Evolutionary conservation across 1,140 invertebrate species (phyloP).

Genomic region (Stegodyphus mimosarum): DNA sequence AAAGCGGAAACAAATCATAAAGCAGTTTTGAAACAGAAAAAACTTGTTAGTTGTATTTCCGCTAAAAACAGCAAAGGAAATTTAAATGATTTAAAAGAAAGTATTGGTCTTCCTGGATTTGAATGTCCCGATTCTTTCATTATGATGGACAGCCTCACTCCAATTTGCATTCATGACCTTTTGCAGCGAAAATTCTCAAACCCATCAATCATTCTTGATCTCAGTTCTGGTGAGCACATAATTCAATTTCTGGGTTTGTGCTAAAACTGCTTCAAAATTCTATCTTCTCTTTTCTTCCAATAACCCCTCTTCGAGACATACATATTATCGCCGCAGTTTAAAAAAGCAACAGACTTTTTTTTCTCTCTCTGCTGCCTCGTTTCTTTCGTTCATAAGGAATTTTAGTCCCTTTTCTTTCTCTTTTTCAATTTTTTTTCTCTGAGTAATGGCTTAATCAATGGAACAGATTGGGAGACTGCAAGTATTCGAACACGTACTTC

Average conservation of each 20-base stretch:
- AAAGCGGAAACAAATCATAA: too few species aligned
- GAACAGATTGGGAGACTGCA: slow-evolving; percentile 36
- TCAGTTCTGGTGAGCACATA: slow-evolving; percentile 20
- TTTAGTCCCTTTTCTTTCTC: not conserved
- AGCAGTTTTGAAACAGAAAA: too few species aligned
- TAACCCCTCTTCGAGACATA: not conserved
- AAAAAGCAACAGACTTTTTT: slow-evolving; percentile 2
- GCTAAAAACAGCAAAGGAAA: too few species aligned
- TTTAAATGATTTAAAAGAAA: too few species aligned
- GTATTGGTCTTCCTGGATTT: slow-evolving; percentile 21
- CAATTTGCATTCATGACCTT: slow-evolving; percentile 56
- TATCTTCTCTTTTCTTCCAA: not conserved
- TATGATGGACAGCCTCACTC: slow-evolving; percentile 15
- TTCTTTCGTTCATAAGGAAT: slow-evolving; percentile 14
- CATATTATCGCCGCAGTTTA: slow-evolving; percentile 48
- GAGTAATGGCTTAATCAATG: slow-evolving; percentile 58
- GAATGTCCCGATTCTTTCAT: slow-evolving; percentile 41
- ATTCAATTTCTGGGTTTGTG: slow-evolving; percentile 51
- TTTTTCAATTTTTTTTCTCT: slow-evolving; percentile 26
- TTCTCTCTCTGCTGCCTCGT: slow-evolving; percentile 5
- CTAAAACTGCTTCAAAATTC: slow-evolving; percentile 45
- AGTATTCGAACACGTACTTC: slow-evolving; percentile 15
- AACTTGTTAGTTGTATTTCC: too few species aligned
- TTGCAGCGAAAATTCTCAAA: slow-evolving; percentile 38
- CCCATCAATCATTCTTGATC: slow-evolving; percentile 56